Conservation (phyloP, 92 coral and sea anemone genomes). For the Heliopora coerulea region DNA sequence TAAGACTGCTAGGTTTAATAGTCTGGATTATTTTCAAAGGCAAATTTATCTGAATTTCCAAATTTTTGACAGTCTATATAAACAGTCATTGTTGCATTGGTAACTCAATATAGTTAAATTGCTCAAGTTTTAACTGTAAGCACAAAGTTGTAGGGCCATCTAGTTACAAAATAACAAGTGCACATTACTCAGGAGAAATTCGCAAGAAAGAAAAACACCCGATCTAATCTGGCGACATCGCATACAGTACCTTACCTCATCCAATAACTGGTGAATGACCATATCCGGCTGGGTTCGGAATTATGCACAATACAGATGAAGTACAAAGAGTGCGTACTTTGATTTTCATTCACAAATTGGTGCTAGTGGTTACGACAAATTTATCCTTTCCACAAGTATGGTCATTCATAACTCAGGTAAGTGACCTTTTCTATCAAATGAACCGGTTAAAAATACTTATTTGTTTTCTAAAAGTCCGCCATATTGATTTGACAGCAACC, state of each 20-base stretch:
- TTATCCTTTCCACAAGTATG: not conserved
- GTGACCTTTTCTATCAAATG: slow-evolving; percentile 6
- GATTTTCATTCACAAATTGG: slow-evolving; percentile 12
- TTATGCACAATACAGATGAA: slow-evolving; percentile 11
- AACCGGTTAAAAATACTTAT: slow-evolving; percentile 4
- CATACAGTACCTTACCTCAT: slow-evolving; percentile 94
- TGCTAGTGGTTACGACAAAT: not conserved
- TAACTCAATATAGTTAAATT: too few relatives aligned
- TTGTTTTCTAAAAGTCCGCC: slow-evolving; percentile 34
- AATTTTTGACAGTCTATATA: too few relatives aligned
- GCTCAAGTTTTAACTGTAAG: too few relatives aligned
- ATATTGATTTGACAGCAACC: not conserved
- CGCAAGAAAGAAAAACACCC: not conserved
- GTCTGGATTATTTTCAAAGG: too few relatives aligned
- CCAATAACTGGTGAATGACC: slow-evolving; percentile 96
- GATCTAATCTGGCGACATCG: too few relatives aligned
- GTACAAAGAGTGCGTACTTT: not conserved
- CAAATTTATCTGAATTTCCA: too few relatives aligned
- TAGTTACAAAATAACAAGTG: not conserved
- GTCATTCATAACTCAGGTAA: not conserved
- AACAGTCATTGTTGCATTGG: too few relatives aligned
- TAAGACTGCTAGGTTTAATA: too few relatives aligned
- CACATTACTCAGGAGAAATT: too few relatives aligned
- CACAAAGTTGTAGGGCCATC: too few relatives aligned
- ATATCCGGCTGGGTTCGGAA: slow-evolving; percentile 51